Evolutionary conservation across 1,140 invertebrate species (phyloP), one percentile per base, ranked within the genome.

Genomic region (Anastatus disparis): DNA sequence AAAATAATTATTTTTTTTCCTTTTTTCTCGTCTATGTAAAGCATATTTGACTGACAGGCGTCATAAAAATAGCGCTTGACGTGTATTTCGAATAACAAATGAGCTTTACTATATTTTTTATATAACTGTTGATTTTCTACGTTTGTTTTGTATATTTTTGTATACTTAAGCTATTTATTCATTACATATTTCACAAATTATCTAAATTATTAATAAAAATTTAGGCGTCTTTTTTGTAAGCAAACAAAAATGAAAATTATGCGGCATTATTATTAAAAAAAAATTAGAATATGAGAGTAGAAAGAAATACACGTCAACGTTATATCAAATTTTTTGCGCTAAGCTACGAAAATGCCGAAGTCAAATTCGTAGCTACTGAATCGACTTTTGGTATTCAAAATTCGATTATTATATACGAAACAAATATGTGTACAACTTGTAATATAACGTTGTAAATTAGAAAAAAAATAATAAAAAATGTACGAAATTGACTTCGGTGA

Each of bases 271-370:
- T 44, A 50, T 17, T 15, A 55, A 44, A n/a, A 58, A 29, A 56
- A 53, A 62, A 44, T 61, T 46, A 67, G 13, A 62, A 26, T 29
- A 4, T 40, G 46, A 62, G n/a, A 50, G 12, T 62, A 53, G 52
- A 53, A 24, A 44, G 56, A 70, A 70, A 70, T 70, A 70, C 67
- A 63, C 67, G 67, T 70, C 67, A 55, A 13, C 46, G 38, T 62
- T 62, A n/a, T 50, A 24, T n/a, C 44, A 40, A 69, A 61, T 55
- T 53, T 42, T 53, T 69, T 44, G 67, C 22, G 26, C 17, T 58
- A 44, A 38, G 58, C 38, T 70, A n/a, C 48, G 38, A 55, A 62
- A 44, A 44, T 62, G 35, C 50, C 35, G 67, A 70, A 70, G 67
- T 46, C 67, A 62, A 70, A 62, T 55, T 70, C 58, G 48, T 70